Evolutionary conservation across 2,888 invertebrate genomes (phyloP).

Genomic region (Phyto melanocephala): DNA sequence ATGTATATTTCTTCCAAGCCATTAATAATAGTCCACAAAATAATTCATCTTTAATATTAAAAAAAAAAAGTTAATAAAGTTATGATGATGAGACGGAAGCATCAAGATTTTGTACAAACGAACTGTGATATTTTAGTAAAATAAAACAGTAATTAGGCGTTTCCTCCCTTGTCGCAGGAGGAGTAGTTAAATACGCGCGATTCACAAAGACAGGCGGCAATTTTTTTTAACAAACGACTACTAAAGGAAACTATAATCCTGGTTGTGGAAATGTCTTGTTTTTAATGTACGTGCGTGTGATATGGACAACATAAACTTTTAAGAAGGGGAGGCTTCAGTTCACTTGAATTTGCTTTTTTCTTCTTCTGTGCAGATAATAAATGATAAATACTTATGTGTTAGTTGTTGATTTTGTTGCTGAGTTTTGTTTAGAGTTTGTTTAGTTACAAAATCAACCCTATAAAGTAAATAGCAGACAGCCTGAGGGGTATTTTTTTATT

Average conservation of each 20-base stretch:
- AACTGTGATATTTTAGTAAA: slow-evolving; percentile 15
- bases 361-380: slow-evolving; percentile 25
- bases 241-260: too few species aligned
- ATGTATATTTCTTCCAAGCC: slow-evolving; percentile 18
- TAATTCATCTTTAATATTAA: slow-evolving; percentile 2
- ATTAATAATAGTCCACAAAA: slow-evolving; percentile 40
- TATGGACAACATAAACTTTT: slow-evolving; percentile 6
- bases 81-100: too few species aligned
- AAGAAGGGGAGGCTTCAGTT: slow-evolving; percentile 23
- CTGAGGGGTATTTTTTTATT: not conserved
- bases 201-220: slow-evolving; percentile 48
- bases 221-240: slow-evolving; percentile 5
- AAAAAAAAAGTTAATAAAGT: not conserved
- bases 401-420: slow-evolving; percentile 13
- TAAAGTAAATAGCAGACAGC: slow-evolving; percentile 10
- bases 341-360: not conserved
- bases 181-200: slow-evolving; percentile 29
- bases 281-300: not conserved
- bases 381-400: slow-evolving; percentile 34
- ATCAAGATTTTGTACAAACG: too few species aligned
- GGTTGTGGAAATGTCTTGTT: too few species aligned
- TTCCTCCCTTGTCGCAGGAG: slow-evolving; percentile 58
- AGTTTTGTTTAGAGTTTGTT: slow-evolving; percentile 28
- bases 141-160: slow-evolving; percentile 51
- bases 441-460: slow-evolving; percentile 56